A percentile compares a stretch with the other conserved stretches of the same genome.
Conservation (phyloP, 2,797 vertebrate species). For the Columba guinea region DNA sequence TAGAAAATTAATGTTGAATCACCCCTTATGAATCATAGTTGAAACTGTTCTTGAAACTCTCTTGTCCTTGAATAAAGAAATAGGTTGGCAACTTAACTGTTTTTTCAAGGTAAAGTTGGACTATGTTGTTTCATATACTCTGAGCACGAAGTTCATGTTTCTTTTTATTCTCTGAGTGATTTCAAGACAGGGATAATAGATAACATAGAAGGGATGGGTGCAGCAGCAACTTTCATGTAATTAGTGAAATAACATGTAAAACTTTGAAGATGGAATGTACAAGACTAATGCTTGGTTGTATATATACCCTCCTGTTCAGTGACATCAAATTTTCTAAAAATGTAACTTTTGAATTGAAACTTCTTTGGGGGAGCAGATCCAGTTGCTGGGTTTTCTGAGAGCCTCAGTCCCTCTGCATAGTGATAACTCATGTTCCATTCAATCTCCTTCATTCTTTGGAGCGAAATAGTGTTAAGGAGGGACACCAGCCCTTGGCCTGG, state of each 20-base stretch:
- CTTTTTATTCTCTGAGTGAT: not conserved
- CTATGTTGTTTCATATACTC: not conserved
- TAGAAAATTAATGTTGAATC: not conserved
- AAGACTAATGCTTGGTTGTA: not conserved
- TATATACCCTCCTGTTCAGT: not conserved
- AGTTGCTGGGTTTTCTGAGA: not conserved
- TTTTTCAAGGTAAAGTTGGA: not conserved
- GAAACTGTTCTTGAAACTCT: not conserved
- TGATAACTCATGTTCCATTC: not conserved
- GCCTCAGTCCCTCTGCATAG: not conserved
- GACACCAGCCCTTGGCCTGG: not conserved
- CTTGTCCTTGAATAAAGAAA: not conserved
- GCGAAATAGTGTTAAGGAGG: not conserved
- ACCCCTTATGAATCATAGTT: not conserved
- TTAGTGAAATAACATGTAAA: not conserved
- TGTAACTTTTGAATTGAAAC: not conserved
- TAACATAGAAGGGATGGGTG: not conserved
- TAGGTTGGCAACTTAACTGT: not conserved
- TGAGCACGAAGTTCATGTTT: not conserved
- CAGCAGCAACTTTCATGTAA: not conserved
- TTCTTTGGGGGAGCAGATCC: not conserved
- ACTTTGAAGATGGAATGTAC: not conserved
- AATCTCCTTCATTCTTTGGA: not conserved
- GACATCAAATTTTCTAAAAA: not conserved
- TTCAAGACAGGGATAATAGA: not conserved